Base-by-base conservation (phyloP, 1,140 invertebrate species). In the Stratiolaelaps scimitus region DNA sequence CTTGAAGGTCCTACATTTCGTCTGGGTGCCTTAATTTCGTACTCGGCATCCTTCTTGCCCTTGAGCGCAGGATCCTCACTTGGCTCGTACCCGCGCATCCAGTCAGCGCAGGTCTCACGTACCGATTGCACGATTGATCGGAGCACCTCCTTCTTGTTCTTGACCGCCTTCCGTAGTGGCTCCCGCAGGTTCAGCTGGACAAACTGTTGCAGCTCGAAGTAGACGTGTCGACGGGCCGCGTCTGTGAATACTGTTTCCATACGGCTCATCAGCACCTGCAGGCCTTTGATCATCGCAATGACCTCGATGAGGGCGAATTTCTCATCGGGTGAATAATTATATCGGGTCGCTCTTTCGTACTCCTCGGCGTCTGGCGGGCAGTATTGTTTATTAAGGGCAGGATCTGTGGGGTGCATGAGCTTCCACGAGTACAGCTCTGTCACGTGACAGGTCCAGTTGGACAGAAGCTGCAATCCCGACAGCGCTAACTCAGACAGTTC, bases 401-500 rank as follows among this genome's bases (percentile, higher is more conserved):
- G 90, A 78, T 98, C 93, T 1, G 94, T 97, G 7, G 94, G 94
- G 78, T 99, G 92, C 67, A 98, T 79, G 40, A 98, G 79, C 78
- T 98, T 98, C 93, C 93, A 98, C 2, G 90, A 94, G 76, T 95
- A 96, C 69, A 97, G 78, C 79, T 99, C 95, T 4, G 93, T 95
- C 0, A 99, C 90, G 68, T 96, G 90, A 68, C 87, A 89, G 7
- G 92, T 97, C 95, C 95, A 98, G 69, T 91, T 87, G 0, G 92
- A 95, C 4, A 98, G 78, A 44, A 98, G 79, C 73, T 96, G 92
- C 0, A 99, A 77, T 0, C 94, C 95, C 44, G 87, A 79, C 13
- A 98, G 78, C 6, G 92, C 91, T 69, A 98, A 79, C 71, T 97
- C 89, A 1, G 87, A 83, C 0, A 96, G 87, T 71, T 93, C 88